A percentile compares a stretch with the other conserved stretches of the same genome.
Conservation (phyloP, 2,113 vertebrate genomes). For the Vidua chalybeata region DNA sequence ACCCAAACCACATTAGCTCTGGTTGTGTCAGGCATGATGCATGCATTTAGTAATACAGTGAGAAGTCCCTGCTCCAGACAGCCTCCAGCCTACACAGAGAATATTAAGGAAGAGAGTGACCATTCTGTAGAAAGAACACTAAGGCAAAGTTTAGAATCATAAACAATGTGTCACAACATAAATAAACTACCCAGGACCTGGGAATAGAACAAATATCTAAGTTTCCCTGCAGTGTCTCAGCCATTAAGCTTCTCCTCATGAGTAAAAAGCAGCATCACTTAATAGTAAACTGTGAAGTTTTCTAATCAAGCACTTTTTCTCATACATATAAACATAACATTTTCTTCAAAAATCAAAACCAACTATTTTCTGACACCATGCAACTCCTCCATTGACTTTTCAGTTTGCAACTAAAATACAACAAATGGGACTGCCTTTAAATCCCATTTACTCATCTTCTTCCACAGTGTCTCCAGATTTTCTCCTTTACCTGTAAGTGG, state of each 20-base stretch:
- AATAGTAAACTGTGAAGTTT: neutral
- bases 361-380: neutral
- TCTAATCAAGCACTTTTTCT: neutral
- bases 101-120: neutral
- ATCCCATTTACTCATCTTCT: neutral
- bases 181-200: neutral
- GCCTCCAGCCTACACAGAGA: neutral
- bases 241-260: neutral
- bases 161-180: neutral
- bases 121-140: neutral
- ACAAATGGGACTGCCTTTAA: neutral
- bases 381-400: neutral
- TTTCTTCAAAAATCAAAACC: neutral
- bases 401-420: neutral
- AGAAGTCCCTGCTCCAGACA: neutral
- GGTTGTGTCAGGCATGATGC: neutral
- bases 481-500: neutral
- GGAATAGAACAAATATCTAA: neutral
- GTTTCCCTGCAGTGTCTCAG: neutral
- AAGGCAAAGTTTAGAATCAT: neutral
- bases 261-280: neutral
- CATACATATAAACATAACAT: neutral
- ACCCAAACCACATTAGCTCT: conserved; percentile 12
- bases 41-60: neutral
- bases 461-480: neutral